A percentile compares a stretch with the other conserved stretches of the same genome.
Conservation (phyloP, 2,113 vertebrate genomes). For the Hippolais icterina region DNA sequence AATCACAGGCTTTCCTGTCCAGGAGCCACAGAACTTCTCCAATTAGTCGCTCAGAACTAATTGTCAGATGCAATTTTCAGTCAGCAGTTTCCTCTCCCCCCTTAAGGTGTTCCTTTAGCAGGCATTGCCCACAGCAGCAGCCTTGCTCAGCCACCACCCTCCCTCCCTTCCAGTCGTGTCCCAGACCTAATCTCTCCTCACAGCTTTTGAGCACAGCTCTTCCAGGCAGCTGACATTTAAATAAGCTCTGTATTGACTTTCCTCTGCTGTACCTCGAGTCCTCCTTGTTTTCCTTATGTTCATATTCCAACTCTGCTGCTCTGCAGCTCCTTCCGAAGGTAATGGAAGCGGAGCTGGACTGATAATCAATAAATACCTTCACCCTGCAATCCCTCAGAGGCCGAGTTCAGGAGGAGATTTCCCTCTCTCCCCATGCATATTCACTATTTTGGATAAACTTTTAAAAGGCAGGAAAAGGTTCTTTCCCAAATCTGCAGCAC, state of each 20-base stretch:
- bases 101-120: not conserved
- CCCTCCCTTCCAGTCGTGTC: not conserved
- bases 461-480: not conserved
- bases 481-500: not conserved
- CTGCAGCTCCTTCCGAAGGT: not conserved
- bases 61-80: conserved; percentile 35
- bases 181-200: conserved; percentile 23
- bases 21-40: conserved; percentile 1
- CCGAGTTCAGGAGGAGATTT: not conserved
- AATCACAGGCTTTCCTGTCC: not conserved
- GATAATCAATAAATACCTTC: conserved; percentile 26
- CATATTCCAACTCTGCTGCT: conserved; percentile 20
- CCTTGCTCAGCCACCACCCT: conserved; percentile 18
- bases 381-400: not conserved
- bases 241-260: conserved; percentile 61
- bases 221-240: conserved; percentile 65
- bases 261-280: conserved; percentile 21
- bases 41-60: conserved; percentile 40
- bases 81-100: not conserved
- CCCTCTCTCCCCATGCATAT: not conserved
- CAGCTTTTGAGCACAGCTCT: conserved; percentile 42
- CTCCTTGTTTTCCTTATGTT: conserved; percentile 48
- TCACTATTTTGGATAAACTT: not conserved
- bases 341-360: not conserved
- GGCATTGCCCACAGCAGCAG: not conserved